Evolutionary conservation across 53 echinoderm and acorn worm species (phyloP).

Genomic region (Patiria pectinifera): DNA sequence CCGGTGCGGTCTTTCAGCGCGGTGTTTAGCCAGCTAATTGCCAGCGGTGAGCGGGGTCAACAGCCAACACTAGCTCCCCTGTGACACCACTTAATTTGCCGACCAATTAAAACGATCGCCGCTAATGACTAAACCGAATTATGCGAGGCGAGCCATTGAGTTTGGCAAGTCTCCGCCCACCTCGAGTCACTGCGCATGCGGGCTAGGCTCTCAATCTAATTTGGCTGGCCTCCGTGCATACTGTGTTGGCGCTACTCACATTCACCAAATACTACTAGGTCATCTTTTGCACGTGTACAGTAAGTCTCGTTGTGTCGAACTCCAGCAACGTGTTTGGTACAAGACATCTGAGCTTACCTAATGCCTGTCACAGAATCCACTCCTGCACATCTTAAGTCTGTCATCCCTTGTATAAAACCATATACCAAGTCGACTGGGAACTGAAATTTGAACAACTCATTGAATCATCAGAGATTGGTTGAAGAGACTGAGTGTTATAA

Average conservation of each 20-base stretch:
- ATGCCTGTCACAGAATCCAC: neutral
- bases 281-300: constrained; percentile 31
- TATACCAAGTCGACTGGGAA: neutral
- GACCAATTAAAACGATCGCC: constrained; percentile 76
- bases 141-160: constrained; percentile 51
- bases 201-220: constrained; percentile 13
- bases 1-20: constrained; percentile 28
- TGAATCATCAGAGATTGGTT: neutral
- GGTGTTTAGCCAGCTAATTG: constrained; percentile 70
- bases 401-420: neutral
- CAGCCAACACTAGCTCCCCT: constrained; percentile 2
- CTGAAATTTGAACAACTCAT: neutral
- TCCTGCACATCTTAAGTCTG: neutral
- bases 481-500: constrained; percentile 4
- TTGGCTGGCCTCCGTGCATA: neutral
- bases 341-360: neutral
- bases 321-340: neutral
- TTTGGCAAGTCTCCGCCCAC: constrained; percentile 33
- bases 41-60: constrained; percentile 54
- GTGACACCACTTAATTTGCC: constrained; percentile 70
- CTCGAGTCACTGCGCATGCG: constrained; percentile 59
- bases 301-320: neutral
- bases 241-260: neutral
- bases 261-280: constrained; percentile 1
- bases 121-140: constrained; percentile 70